Evolutionary conservation across 2,113 vertebrate species (phyloP).

Genomic region (Thalassoma bifasciatum): DNA sequence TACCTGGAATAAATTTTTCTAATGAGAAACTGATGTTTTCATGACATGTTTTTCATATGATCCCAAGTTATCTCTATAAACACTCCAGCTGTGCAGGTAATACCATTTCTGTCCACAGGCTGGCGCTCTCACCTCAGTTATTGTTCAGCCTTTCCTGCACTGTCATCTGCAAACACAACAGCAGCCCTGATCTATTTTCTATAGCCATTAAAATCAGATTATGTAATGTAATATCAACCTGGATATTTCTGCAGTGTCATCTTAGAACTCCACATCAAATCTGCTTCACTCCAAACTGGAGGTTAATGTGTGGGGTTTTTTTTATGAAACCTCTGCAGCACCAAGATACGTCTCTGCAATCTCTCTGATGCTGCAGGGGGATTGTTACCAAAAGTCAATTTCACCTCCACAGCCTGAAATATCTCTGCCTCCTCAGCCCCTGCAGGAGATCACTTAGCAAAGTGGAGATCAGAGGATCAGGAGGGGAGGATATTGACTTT

Average conservation of each 20-base stretch:
- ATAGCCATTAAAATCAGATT: slow-evolving; percentile 10
- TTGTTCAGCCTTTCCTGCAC: background rate
- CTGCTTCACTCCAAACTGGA: too few relatives aligned
- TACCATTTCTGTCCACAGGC: slow-evolving; percentile 37
- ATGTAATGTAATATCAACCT: background rate
- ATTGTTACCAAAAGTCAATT: slow-evolving; percentile 37
- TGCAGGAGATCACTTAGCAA: slow-evolving; percentile 33
- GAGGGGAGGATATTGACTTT: slow-evolving; percentile 2
- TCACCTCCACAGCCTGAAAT: background rate
- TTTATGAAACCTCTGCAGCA: slow-evolving; percentile 3
- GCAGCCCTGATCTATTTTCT: background rate
- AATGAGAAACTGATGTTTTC: too few relatives aligned
- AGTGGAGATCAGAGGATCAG: slow-evolving; percentile 17
- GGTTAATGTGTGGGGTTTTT: too few relatives aligned
- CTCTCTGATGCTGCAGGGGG: slow-evolving; percentile 16
- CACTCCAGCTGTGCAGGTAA: too few relatives aligned
- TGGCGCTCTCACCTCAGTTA: slow-evolving; percentile 23
- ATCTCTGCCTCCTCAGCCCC: slow-evolving; percentile 9
- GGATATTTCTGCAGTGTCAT: slow-evolving; percentile 8
- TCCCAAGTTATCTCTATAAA: too few relatives aligned
- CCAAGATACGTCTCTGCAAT: background rate
- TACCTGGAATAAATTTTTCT: too few relatives aligned
- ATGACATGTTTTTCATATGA: too few relatives aligned
- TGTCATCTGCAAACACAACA: background rate
- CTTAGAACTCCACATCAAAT: background rate